A percentile compares a stretch with the other conserved stretches of the same genome.
Conservation (phyloP, 2,113 vertebrate genomes). For the Ailurus styani region DNA sequence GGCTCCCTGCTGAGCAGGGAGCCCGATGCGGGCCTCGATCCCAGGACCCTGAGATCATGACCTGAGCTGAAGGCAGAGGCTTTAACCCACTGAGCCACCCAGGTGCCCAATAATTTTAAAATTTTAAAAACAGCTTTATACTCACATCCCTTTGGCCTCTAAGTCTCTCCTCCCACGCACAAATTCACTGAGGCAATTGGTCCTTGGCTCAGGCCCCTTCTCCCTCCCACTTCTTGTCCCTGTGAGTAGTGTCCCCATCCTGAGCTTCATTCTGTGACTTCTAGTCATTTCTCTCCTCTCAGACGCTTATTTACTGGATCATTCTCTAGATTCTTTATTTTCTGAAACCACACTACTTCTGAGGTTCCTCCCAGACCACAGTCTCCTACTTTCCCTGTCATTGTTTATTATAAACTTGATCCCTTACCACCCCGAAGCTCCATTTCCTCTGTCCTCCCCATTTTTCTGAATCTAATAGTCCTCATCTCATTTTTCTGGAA, state of each 20-base stretch:
- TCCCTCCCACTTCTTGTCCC: neutral
- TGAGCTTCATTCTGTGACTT: neutral
- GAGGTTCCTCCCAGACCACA: neutral
- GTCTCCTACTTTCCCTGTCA: neutral
- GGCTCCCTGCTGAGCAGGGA: too few species aligned
- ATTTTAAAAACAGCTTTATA: neutral
- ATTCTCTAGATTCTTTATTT: neutral
- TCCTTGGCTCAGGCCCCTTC: neutral
- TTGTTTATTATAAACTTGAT: neutral
- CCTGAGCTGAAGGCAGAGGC: too few species aligned
- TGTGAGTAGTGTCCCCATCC: neutral
- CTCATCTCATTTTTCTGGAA: neutral
- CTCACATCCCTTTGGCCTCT: neutral
- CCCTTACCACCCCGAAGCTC: neutral
- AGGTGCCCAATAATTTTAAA: too few species aligned
- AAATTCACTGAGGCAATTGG: neutral
- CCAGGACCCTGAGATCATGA: too few species aligned
- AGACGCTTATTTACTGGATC: neutral
- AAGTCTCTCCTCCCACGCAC: neutral
- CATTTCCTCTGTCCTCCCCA: neutral
- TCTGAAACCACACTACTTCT: neutral
- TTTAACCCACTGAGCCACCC: too few species aligned
- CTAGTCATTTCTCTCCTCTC: too few species aligned
- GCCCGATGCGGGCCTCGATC: too few species aligned
- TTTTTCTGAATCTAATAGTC: neutral